Percentiles rank a stretch among this genome's conserved stretches.
Conservation (phyloP, 2,113 vertebrate species). For the Echinops telfairi region DNA sequence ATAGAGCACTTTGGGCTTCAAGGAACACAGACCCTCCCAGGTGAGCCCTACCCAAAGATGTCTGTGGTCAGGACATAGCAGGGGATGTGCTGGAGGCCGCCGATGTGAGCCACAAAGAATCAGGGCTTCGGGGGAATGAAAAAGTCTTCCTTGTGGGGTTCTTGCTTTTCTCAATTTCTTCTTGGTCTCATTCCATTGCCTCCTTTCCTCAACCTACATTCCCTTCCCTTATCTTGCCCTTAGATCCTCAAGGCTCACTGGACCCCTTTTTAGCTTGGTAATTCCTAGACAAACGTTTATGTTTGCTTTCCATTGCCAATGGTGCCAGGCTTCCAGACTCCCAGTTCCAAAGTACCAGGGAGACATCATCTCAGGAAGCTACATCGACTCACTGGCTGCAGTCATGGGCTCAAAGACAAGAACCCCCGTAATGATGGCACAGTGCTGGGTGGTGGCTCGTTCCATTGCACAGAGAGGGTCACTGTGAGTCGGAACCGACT, state of each 20-base stretch:
- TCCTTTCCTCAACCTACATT: not conserved
- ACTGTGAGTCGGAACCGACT: too few relatives aligned
- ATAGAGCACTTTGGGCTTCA: not conserved
- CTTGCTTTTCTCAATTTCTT: not conserved
- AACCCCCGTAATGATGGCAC: too few relatives aligned
- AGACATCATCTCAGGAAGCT: too few relatives aligned
- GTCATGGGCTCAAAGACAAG: too few relatives aligned
- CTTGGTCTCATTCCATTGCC: not conserved
- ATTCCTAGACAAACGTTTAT: not conserved
- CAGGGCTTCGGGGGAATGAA: not conserved
- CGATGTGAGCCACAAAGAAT: not conserved
- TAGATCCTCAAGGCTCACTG: not conserved
- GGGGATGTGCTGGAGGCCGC: not conserved
- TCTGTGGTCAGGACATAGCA: constrained; percentile 11
- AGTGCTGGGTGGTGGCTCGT: too few relatives aligned
- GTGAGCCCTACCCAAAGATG: not conserved
- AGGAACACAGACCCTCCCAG: not conserved
- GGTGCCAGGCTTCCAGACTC: not conserved
- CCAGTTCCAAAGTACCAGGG: not conserved
- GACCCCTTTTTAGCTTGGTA: not conserved
- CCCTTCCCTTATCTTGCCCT: not conserved
- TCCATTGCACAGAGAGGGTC: too few relatives aligned
- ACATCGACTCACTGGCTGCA: too few relatives aligned
- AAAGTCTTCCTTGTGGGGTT: not conserved
- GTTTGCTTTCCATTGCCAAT: not conserved